A percentile compares a stretch with the other conserved stretches of the same genome.
Evolutionary conservation across 2,888 invertebrate species (phyloP).

Genomic region (Heliconius sara): DNA sequence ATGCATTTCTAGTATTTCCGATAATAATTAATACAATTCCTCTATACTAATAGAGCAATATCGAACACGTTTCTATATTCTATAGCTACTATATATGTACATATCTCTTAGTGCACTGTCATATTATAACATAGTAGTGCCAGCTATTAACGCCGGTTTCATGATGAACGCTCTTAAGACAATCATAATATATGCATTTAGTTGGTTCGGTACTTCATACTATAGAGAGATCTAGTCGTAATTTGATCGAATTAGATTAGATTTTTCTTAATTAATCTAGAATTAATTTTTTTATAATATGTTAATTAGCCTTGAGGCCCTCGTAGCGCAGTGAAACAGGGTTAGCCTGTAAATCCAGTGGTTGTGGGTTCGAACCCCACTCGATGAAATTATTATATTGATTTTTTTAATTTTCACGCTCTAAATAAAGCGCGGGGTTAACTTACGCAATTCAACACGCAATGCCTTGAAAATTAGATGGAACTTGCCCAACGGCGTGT

Average conservation of each 20-base stretch:
- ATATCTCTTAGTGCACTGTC: background rate
- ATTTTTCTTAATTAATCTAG: too few species aligned
- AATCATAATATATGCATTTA: background rate
- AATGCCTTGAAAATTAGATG: too few species aligned
- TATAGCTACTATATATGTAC: background rate
- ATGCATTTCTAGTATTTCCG: background rate
- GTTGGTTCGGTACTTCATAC: background rate
- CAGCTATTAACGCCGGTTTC: slow-evolving; percentile 3
- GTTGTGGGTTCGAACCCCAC: too few species aligned
- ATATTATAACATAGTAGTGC: background rate
- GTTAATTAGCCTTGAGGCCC: too few species aligned
- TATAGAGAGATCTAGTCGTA: background rate
- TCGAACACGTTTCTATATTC: background rate
- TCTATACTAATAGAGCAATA: background rate
- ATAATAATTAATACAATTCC: background rate
- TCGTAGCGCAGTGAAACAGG: too few species aligned
- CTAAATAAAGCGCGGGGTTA: too few species aligned
- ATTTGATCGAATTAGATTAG: background rate
- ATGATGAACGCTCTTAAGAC: background rate
- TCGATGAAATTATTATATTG: too few species aligned
- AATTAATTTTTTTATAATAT: too few species aligned
- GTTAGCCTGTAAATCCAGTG: too few species aligned
- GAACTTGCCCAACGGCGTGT: too few species aligned
- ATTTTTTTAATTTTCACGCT: too few species aligned
- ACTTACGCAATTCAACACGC: too few species aligned